Percentiles rank a stretch among this genome's conserved stretches.
Conservation (phyloP, 2,797 vertebrate species). For the Emys orbicularis region DNA sequence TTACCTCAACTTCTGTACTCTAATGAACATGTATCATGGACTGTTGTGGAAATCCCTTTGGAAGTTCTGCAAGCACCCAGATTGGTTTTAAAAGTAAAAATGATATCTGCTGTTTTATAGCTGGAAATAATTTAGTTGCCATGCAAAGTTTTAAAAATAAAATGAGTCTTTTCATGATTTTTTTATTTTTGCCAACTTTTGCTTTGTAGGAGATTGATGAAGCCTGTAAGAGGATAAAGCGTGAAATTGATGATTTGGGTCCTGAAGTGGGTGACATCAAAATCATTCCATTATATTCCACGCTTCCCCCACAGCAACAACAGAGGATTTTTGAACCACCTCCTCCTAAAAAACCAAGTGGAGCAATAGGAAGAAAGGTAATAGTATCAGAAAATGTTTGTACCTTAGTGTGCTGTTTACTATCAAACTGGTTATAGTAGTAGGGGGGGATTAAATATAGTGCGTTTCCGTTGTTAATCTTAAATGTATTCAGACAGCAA, state of each 20-base stretch:
- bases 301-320: constrained; percentile 96
- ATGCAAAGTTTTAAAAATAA: background rate
- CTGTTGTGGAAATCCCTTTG: constrained; percentile 50
- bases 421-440: background rate
- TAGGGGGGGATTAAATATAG: background rate
- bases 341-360: constrained; percentile 94
- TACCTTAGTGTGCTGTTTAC: background rate
- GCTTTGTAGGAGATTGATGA: constrained; percentile 95
- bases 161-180: background rate
- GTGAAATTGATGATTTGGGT: constrained; percentile 97
- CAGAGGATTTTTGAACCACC: constrained; percentile 98
- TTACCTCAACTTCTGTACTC: background rate
- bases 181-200: constrained; percentile 32
- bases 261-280: constrained; percentile 99
- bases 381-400: background rate
- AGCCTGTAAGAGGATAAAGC: constrained; percentile 98
- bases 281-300: constrained; percentile 99
- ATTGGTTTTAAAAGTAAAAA: constrained; percentile 44
- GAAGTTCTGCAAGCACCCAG: constrained; percentile 42
- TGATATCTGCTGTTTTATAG: constrained; percentile 22
- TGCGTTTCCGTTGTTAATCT: background rate
- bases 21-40: constrained; percentile 18
- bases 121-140: background rate
- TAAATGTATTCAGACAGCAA: background rate
- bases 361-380: constrained; percentile 98